These are phyloP conservation scores for Scaeva pyrastri DNA, from an alignment of 2,888 invertebrate genomes.

Conservation along the genomic window DNA sequence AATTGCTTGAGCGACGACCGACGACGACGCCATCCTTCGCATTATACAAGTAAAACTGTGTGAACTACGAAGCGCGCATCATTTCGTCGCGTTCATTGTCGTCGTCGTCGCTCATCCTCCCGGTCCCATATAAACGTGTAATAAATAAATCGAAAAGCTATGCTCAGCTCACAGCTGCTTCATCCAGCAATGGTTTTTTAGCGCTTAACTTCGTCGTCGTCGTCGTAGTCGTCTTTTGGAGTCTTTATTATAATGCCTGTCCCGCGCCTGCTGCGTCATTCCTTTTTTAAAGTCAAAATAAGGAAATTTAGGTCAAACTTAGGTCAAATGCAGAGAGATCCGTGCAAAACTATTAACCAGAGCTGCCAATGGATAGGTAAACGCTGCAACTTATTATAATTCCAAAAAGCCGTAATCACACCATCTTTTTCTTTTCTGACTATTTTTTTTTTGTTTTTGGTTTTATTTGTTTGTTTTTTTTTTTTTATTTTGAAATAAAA, in stretches of 20 bases:
- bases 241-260: not conserved
- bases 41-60: slow-evolving; percentile 8
- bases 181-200: not conserved
- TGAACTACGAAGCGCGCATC: slow-evolving; percentile 39
- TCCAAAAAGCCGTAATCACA: slow-evolving; percentile 44
- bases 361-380: slow-evolving; percentile 39
- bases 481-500: not conserved
- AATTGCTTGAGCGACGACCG: slow-evolving; percentile 23
- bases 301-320: slow-evolving; percentile 68
- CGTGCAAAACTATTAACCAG: slow-evolving; percentile 46
- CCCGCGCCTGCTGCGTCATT: slow-evolving; percentile 1
- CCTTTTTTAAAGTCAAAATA: slow-evolving; percentile 53
- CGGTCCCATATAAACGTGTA: slow-evolving; percentile 54
- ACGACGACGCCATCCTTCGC: slow-evolving; percentile 29
- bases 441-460: slow-evolving; percentile 28
- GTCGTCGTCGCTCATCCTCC: not conserved
- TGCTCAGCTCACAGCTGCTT: slow-evolving; percentile 42
- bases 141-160: slow-evolving; percentile 69
- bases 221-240: not conserved
- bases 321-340: slow-evolving; percentile 55
- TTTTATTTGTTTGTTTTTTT: slow-evolving; percentile 5
- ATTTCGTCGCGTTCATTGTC: slow-evolving; percentile 11
- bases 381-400: slow-evolving; percentile 50
- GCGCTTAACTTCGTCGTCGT: too few species aligned
- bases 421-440: slow-evolving; percentile 36